Percentiles rank a stretch among this genome's conserved stretches.
Conservation (phyloP, 2,888 invertebrate genomes). For the Drosophila incognita region DNA sequence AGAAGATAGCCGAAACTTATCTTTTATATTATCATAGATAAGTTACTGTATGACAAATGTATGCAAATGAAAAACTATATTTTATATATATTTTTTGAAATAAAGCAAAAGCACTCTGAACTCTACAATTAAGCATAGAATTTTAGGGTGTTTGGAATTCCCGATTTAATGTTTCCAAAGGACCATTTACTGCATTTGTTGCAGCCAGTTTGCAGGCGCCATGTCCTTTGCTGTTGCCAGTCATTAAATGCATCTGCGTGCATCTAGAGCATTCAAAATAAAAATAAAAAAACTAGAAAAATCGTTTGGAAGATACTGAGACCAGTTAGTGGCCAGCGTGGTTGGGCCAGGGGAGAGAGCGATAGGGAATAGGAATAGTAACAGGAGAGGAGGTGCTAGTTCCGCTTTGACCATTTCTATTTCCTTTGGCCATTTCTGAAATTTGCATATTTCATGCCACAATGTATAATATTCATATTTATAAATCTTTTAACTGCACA, state of each 20-base stretch:
- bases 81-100: not conserved
- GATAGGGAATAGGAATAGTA: not conserved
- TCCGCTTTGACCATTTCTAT: slow-evolving; percentile 72
- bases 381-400: slow-evolving; percentile 54
- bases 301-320: slow-evolving; percentile 55
- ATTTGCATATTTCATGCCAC: slow-evolving; percentile 80
- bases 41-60: not conserved
- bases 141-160: slow-evolving; percentile 32
- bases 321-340: slow-evolving; percentile 18
- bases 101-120: not conserved
- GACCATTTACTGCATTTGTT: slow-evolving; percentile 71
- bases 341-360: not conserved
- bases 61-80: not conserved
- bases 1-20: not conserved
- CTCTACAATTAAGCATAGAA: not conserved
- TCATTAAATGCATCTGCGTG: slow-evolving; percentile 75
- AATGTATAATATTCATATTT: slow-evolving; percentile 81
- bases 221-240: slow-evolving; percentile 47
- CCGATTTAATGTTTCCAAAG: slow-evolving; percentile 39
- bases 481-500: slow-evolving; percentile 80
- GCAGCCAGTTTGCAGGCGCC: slow-evolving; percentile 40
- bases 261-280: slow-evolving; percentile 13
- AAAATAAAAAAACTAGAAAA: slow-evolving; percentile 33
- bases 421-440: slow-evolving; percentile 74
- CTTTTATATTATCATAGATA: not conserved